A percentile compares a stretch with the other conserved stretches of the same genome.
These are phyloP conservation scores for Actias luna DNA, from an alignment of 2,888 invertebrate genomes.

Conservation along the genomic window DNA sequence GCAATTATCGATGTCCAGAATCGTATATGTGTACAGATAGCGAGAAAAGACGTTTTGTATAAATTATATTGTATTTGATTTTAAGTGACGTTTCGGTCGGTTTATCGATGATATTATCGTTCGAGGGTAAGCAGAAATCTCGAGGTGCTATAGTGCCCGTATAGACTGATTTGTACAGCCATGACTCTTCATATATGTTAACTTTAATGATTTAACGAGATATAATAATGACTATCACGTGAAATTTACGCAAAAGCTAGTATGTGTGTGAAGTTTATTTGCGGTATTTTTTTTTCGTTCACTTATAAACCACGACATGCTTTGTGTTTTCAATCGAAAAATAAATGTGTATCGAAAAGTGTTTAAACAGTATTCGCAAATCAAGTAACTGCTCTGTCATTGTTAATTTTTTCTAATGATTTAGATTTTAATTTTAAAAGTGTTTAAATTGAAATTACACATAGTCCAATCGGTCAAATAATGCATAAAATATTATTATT, in stretches of 20 bases:
- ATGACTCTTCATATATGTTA: conserved; percentile 61
- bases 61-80: conserved; percentile 21
- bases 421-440: not conserved
- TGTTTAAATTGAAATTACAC: not conserved
- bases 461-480: conserved; percentile 23
- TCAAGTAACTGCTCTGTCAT: too few relatives aligned
- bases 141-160: conserved; percentile 65
- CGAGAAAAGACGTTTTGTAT: conserved; percentile 10
- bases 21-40: conserved; percentile 7
- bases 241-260: conserved; percentile 10
- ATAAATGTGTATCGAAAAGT: not conserved
- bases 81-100: conserved; percentile 17
- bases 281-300: conserved; percentile 13
- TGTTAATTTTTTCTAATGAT: too few relatives aligned
- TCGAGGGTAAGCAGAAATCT: conserved; percentile 39
- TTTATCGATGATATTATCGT: conserved; percentile 19
- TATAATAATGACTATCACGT: conserved; percentile 49
- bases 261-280: not conserved
- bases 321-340: not conserved
- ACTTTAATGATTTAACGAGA: conserved; percentile 35
- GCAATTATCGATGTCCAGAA: not conserved
- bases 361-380: too few relatives aligned
- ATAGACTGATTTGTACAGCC: conserved; percentile 77
- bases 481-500: not conserved
- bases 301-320: not conserved